Percentiles rank a stretch among this genome's conserved stretches.
Conservation (phyloP, 2,888 invertebrate genomes). For the Eueremaeus valkanovi region DNA sequence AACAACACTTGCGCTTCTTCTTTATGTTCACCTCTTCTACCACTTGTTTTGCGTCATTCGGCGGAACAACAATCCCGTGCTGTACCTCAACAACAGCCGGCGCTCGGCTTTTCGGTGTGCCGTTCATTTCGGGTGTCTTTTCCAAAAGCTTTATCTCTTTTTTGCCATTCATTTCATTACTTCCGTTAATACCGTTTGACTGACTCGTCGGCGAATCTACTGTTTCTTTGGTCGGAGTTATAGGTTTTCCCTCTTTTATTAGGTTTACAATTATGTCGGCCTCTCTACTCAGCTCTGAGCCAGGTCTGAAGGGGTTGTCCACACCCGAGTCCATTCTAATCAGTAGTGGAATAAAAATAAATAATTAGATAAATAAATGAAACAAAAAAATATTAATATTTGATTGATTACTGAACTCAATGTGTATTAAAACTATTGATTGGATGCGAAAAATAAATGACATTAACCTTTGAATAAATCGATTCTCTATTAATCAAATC, state of each 20-base stretch:
- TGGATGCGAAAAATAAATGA: no score
- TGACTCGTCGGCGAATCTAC: conserved; percentile 32
- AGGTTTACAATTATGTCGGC: conserved; percentile 93
- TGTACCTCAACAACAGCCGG: conserved; percentile 66
- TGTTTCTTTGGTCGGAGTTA: conserved; percentile 56
- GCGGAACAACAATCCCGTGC: conserved; percentile 61
- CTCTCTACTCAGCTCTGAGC: conserved; percentile 87
- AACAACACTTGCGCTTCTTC: conserved; percentile 93
- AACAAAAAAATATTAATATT: not conserved
- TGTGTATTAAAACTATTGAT: no score
- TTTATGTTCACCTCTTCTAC: conserved; percentile 81
- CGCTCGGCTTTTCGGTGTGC: conserved; percentile 29
- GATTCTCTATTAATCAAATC: no score
- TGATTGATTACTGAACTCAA: no score
- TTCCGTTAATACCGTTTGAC: not conserved
- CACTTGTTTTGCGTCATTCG: conserved; percentile 68
- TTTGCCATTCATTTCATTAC: not conserved
- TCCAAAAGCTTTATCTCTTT: not conserved
- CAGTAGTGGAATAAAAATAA: not conserved
- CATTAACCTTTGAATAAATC: no score
- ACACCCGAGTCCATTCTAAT: conserved; percentile 86
- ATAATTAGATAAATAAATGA: not conserved
- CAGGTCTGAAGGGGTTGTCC: conserved; percentile 96
- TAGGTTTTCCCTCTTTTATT: conserved; percentile 84
- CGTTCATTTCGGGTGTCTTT: conserved; percentile 34